phyloP scores from a whole-genome alignment of 2,113 vertebrate genomes.

The Dendropsophus ebraccatus region DNA sequence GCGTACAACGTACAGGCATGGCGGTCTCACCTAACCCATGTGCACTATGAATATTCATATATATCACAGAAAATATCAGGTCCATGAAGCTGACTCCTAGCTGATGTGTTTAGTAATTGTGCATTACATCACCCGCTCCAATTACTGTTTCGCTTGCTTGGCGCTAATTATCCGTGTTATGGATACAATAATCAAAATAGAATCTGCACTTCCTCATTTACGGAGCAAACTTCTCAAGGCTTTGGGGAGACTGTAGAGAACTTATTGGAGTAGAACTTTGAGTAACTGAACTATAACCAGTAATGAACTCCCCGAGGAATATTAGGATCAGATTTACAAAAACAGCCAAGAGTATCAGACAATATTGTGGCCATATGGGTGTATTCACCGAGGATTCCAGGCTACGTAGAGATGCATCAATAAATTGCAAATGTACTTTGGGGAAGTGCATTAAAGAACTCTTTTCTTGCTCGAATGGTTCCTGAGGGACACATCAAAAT shows the following conservation, averaged over 20 bases:
- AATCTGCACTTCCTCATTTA: conserved; percentile 38
- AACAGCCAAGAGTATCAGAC: background rate
- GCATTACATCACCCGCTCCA: conserved; percentile 7
- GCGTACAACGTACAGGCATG: no score
- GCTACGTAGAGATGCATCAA: conserved; percentile 21
- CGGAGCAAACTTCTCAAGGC: conserved; percentile 31
- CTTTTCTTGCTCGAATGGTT: conserved; percentile 1
- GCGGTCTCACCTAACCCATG: no score
- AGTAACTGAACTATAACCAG: conserved; percentile 42
- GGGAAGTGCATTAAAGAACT: conserved; percentile 41
- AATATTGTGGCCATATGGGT: conserved; percentile 51
- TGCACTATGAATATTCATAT: no score
- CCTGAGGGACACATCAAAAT: conserved; percentile 41
- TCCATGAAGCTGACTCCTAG: no score
- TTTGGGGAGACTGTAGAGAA: conserved; percentile 26
- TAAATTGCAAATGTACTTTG: conserved; percentile 47
- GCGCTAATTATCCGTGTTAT: conserved; percentile 39
- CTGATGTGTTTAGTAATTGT: background rate
- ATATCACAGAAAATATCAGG: no score
- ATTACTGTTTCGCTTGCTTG: conserved; percentile 27
- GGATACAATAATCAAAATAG: conserved; percentile 49
- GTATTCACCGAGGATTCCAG: conserved; percentile 37
- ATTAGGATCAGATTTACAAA: conserved; percentile 38
- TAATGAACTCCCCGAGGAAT: conserved; percentile 54
- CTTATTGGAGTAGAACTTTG: conserved; percentile 41